Conservation (phyloP, 1,140 invertebrate species). For the Pseudomyrmex sp. region DNA sequence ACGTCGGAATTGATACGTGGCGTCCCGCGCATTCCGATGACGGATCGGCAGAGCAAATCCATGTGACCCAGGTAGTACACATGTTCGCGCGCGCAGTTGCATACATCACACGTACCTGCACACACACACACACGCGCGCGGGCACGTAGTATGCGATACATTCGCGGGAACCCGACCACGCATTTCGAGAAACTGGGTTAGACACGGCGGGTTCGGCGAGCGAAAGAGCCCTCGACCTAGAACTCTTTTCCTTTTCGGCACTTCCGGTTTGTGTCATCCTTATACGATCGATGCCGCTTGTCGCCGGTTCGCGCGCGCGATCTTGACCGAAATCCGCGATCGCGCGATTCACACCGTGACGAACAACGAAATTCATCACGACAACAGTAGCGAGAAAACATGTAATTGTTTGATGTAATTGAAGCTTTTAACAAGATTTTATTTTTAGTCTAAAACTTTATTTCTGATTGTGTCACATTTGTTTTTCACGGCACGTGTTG, state of each 20-base stretch:
- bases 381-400: too few species aligned
- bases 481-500: too few species aligned
- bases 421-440: neutral
- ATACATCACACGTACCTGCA: neutral
- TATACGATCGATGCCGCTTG: slow-evolving; percentile 31
- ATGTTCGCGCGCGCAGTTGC: neutral
- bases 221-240: slow-evolving; percentile 45
- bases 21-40: slow-evolving; percentile 28
- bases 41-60: neutral
- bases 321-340: slow-evolving; percentile 28
- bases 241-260: slow-evolving; percentile 54
- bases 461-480: too few species aligned
- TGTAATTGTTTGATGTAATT: neutral
- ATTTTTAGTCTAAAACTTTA: too few species aligned
- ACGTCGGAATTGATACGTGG: slow-evolving; percentile 35
- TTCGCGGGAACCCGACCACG: slow-evolving; percentile 41
- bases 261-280: slow-evolving; percentile 47
- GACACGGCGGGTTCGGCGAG: slow-evolving; percentile 9
- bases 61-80: neutral
- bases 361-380: too few species aligned
- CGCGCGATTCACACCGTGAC: neutral
- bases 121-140: neutral
- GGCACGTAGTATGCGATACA: slow-evolving; percentile 27
- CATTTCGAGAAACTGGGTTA: slow-evolving; percentile 59
- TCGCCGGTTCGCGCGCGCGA: neutral